Conservation (phyloP, 2,797 vertebrate genomes). For the Chaunax sp. region DNA sequence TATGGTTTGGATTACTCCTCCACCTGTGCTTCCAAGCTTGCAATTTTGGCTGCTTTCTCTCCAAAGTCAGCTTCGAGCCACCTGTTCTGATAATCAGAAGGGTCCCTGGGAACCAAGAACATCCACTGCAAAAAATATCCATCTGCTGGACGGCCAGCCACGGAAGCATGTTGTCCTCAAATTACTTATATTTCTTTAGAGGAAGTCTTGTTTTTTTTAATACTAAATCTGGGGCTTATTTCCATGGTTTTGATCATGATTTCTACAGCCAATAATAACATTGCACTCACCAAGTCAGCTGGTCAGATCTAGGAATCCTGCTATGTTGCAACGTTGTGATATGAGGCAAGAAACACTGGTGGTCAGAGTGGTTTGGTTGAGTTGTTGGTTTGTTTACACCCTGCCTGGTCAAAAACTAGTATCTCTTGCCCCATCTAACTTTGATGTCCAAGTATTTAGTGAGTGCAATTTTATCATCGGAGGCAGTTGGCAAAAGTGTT, state of each 20-base stretch:
- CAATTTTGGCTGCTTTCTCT: slow-evolving; percentile 61
- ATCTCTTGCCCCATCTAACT: background rate
- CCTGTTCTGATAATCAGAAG: slow-evolving; percentile 71
- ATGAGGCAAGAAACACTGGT: too few species aligned
- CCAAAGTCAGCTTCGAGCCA: slow-evolving; percentile 72
- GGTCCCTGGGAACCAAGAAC: slow-evolving; percentile 41
- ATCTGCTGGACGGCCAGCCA: background rate
- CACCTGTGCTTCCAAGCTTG: slow-evolving; percentile 60
- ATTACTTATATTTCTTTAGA: background rate
- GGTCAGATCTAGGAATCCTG: background rate
- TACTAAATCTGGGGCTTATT: background rate
- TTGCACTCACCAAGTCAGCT: background rate
- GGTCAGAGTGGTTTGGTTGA: background rate
- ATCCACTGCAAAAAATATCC: slow-evolving; percentile 58
- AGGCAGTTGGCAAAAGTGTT: too few species aligned
- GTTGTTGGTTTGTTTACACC: background rate
- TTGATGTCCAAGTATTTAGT: background rate
- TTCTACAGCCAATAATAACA: background rate
- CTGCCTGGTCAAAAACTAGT: background rate
- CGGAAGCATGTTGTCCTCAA: background rate
- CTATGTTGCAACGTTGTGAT: rapidly evolving
- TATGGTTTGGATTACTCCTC: slow-evolving; percentile 60
- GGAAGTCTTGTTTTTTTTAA: too few species aligned
- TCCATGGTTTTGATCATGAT: background rate
- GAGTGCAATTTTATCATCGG: too few species aligned